Base-by-base conservation (phyloP, 2,888 invertebrate genomes). In the Oasisia sp. region DNA sequence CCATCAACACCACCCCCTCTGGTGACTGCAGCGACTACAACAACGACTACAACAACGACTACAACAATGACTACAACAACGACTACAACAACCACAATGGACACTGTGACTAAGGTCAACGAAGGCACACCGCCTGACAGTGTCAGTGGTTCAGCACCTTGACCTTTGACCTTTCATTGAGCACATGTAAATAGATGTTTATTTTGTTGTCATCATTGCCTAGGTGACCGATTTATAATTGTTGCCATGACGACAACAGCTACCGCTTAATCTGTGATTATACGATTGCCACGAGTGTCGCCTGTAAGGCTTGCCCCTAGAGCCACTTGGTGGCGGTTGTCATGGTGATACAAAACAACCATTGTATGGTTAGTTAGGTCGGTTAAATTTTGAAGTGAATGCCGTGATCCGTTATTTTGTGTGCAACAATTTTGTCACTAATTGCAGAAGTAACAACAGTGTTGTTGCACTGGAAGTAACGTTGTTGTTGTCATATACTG, bases 291-390 rank as follows among this genome's bases (percentile, higher is more conserved):
- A 74, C 74, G 4, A 74, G 74, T 74, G 74, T 74, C 74, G 27
- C 74, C 74, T 14, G 50, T 50, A 50, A 50, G 0, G 74, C 74
- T 74, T 74, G 74, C 74, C 74, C 27, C 7, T 27, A 74, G 74
- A 7, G 74, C 74, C 74, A 74, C n/a, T 27, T 74, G 74, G 74
- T 19, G 74, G n/a, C n/a, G 74, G 74, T 74, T 74, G 74, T 74
- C 74, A 74, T 74, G 74, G 74, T 19, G 27, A 74, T 27, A 74
- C n/a, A n/a, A 74, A 74, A n/a, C 74, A 74, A 74, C 74, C 74
- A 19, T 74, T 74, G 74, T 74, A 74, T 74, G 74, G 74, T 74
- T 74, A 74, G 74, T 74, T 74, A n/a, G 19, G 74, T 74, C 74
- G 7, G 74, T 74, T 4, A 74, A 74, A 19, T 74, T 50, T 74